phyloP scores from a whole-genome alignment of 2,888 invertebrate genomes.

The Xiphydria camelus region DNA sequence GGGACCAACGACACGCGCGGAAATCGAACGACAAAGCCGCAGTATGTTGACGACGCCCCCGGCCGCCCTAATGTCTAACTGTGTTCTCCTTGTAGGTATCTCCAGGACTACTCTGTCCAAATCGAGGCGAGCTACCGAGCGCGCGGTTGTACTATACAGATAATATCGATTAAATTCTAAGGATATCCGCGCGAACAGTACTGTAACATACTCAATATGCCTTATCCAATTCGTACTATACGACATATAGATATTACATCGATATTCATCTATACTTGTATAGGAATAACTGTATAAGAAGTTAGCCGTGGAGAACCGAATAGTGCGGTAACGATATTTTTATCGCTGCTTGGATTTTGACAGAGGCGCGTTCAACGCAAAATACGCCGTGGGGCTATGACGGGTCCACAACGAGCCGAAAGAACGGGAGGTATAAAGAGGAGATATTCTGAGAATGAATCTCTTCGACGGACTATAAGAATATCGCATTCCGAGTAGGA shows the following conservation, averaged over 20 bases:
- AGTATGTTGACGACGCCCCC: background rate
- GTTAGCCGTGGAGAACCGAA: no score
- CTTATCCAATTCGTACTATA: conserved; percentile 11
- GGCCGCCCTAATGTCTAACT: background rate
- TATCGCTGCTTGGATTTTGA: background rate
- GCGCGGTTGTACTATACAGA: conserved; percentile 41
- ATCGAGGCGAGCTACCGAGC: conserved; percentile 13
- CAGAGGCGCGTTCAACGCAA: no score
- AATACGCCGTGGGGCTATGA: no score
- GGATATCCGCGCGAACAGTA: conserved; percentile 33
- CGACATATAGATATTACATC: conserved; percentile 1
- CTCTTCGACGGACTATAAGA: no score
- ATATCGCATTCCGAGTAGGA: conserved; percentile 10
- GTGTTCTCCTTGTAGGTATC: conserved; percentile 25
- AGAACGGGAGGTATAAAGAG: background rate
- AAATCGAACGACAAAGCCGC: no score
- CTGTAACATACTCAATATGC: conserved; percentile 44
- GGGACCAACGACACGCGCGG: no score
- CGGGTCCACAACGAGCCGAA: no score
- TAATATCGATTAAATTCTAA: conserved; percentile 40
- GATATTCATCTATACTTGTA: background rate
- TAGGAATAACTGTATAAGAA: no score
- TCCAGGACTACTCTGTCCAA: no score
- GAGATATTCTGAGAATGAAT: background rate
- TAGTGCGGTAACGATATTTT: background rate